A percentile compares a stretch with the other conserved stretches of the same genome.
Conservation (phyloP, 2,113 vertebrate genomes). For the Myotis lucifugus region DNA sequence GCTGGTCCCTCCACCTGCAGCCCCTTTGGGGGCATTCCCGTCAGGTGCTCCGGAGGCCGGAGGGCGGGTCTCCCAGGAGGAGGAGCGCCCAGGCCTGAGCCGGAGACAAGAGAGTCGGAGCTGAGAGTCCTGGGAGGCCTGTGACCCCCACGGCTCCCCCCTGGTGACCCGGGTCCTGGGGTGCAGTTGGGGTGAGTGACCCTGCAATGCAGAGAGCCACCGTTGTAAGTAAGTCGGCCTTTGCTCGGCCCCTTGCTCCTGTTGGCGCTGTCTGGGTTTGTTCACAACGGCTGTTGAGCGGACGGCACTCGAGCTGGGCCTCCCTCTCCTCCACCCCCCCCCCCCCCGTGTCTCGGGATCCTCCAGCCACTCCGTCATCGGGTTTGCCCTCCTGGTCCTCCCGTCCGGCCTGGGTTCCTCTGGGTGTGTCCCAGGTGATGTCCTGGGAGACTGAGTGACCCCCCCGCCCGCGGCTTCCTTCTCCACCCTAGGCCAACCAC, state of each 20-base stretch:
- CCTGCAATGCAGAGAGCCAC: background rate
- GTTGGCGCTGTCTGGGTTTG: background rate
- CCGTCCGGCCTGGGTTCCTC: background rate
- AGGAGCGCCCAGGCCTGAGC: background rate
- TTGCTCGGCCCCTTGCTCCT: background rate
- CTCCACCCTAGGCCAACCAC: background rate
- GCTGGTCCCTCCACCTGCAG: background rate
- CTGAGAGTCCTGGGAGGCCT: background rate
- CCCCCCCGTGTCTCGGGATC: too few relatives aligned
- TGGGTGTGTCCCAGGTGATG: background rate
- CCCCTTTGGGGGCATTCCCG: accelerated
- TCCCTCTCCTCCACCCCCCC: accelerated
- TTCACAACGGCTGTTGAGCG: background rate
- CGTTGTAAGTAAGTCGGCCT: background rate
- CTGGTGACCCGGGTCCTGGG: background rate
- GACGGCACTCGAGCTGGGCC: background rate
- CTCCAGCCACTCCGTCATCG: too few relatives aligned
- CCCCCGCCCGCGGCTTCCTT: background rate
- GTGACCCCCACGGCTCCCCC: background rate
- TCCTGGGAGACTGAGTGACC: background rate
- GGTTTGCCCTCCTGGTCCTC: too few relatives aligned
- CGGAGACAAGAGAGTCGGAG: background rate
- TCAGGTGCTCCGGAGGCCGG: background rate
- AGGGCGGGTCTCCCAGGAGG: background rate
- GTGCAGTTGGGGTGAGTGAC: background rate